These are phyloP conservation scores for Chrysomallon squamiferum DNA, from an alignment of 1,140 invertebrate genomes.

Conservation along the genomic window DNA sequence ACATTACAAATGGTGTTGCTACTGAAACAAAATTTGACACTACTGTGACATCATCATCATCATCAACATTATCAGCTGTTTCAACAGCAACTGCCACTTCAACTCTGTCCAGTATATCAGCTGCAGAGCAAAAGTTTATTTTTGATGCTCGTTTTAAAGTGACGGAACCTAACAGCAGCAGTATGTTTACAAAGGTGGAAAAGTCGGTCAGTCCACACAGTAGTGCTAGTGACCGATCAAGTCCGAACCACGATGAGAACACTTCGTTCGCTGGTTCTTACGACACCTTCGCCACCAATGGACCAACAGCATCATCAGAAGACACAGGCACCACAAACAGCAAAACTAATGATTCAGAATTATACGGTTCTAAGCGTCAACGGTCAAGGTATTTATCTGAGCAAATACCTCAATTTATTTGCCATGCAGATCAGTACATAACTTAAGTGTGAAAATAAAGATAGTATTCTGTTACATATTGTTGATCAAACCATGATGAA, in stretches of 20 bases:
- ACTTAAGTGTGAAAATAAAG: too few relatives aligned
- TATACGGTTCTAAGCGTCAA: constrained; percentile 6
- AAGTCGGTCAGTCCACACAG: constrained; percentile 2
- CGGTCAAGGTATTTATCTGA: constrained; percentile 21
- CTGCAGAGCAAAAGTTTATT: constrained; percentile 9
- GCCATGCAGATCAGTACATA: too few relatives aligned
- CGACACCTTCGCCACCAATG: too few relatives aligned
- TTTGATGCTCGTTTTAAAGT: constrained; percentile 12
- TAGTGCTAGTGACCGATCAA: not conserved
- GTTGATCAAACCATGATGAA: too few relatives aligned
- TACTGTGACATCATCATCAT: not conserved
- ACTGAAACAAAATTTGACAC: not conserved
- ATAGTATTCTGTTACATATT: too few relatives aligned
- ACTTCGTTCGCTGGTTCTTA: too few relatives aligned
- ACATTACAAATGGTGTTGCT: not conserved
- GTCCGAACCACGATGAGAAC: too few relatives aligned
- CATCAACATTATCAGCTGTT: not conserved
- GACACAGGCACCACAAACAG: too few relatives aligned
- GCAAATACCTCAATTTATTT: too few relatives aligned
- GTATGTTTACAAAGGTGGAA: constrained; percentile 4
- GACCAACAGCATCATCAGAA: too few relatives aligned
- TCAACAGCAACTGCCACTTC: too few relatives aligned
- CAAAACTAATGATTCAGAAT: constrained; percentile 1
- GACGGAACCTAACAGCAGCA: constrained; percentile 6
- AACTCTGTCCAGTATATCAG: too few relatives aligned